Evolutionary conservation across 2,113 vertebrate species (phyloP).

Genomic region (Sinocyclocheilus rhinocerous): DNA sequence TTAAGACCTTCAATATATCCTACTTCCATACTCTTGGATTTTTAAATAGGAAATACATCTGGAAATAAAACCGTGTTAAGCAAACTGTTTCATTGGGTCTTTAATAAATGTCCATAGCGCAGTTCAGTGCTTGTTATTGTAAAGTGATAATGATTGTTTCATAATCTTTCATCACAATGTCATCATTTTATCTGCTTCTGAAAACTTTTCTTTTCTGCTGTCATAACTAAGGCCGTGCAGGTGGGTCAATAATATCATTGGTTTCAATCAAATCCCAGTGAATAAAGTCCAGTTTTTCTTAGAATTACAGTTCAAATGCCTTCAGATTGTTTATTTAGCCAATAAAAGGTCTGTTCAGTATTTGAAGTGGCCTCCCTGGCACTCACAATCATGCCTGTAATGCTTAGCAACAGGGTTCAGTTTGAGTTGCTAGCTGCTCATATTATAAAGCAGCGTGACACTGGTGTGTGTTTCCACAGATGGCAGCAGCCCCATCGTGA

Average conservation of each 20-base stretch:
- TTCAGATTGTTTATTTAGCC: background rate
- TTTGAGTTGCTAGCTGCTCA: background rate
- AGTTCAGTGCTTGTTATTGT: background rate
- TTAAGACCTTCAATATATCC: background rate
- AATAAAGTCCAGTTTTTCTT: background rate
- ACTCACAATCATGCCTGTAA: background rate
- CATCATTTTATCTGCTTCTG: background rate
- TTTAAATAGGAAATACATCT: background rate
- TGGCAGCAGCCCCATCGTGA: slow-evolving; percentile 82
- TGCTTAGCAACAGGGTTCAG: background rate
- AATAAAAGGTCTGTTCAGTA: background rate
- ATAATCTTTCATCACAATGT: background rate
- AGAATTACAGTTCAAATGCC: background rate
- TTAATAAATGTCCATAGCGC: background rate
- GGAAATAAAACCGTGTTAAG: background rate
- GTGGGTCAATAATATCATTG: slow-evolving; percentile 22
- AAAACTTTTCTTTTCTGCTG: slow-evolving; percentile 20
- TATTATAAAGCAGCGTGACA: background rate
- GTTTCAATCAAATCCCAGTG: background rate
- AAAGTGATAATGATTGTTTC: background rate
- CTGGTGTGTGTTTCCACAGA: slow-evolving; percentile 73
- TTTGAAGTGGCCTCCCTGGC: background rate
- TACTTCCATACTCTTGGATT: background rate
- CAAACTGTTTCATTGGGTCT: background rate
- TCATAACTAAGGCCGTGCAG: slow-evolving; percentile 6